Conservation (phyloP, 2,797 vertebrate species). For the Tokudaia muenninki region DNA sequence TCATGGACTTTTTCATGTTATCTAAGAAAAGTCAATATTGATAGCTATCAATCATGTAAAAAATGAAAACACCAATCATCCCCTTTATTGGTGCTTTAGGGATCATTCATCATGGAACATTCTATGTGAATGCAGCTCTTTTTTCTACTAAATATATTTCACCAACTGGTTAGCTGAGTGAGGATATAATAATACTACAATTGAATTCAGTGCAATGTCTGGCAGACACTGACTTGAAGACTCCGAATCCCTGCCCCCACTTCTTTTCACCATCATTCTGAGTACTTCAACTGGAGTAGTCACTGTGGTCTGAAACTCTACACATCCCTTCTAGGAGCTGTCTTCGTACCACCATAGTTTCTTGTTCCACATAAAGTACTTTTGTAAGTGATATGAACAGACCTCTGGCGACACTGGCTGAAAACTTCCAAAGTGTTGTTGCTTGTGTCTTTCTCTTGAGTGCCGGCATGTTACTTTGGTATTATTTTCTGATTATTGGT, state of each 20-base stretch:
- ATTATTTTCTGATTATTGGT: background rate
- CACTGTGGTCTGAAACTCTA: background rate
- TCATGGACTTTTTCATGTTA: constrained; percentile 3
- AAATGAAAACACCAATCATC: constrained; percentile 50
- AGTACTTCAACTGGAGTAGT: background rate
- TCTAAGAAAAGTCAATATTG: constrained; percentile 38
- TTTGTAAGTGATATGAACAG: background rate
- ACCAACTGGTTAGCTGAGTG: background rate
- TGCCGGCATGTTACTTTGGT: background rate
- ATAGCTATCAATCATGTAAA: constrained; percentile 18
- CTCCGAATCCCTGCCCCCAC: background rate
- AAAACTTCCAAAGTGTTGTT: background rate
- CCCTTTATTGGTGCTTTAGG: background rate
- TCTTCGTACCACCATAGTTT: background rate
- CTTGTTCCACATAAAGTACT: background rate
- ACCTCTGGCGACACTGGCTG: background rate
- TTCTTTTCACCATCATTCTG: background rate
- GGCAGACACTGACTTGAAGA: background rate
- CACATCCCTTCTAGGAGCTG: background rate
- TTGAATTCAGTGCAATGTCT: constrained; percentile 29
- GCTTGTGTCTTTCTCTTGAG: background rate
- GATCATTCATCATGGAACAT: constrained; percentile 43
- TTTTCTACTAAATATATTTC: background rate
- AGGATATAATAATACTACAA: background rate
- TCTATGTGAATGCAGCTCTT: background rate